Conservation (phyloP, 2,888 invertebrate genomes). For the Eudasyphora cyanicolor region DNA sequence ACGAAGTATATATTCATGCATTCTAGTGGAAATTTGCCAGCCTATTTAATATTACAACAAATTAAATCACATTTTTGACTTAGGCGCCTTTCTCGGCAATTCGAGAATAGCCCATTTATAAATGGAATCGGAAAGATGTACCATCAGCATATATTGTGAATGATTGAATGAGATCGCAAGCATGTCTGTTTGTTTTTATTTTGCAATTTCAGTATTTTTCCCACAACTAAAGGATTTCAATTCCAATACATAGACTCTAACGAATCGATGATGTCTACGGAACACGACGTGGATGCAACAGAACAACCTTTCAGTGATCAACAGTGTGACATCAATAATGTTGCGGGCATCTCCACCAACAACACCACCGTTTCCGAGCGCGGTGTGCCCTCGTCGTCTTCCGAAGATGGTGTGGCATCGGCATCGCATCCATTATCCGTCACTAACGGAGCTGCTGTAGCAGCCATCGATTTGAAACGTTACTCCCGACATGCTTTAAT, state of each 20-base stretch:
- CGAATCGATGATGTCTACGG: slow-evolving; percentile 22
- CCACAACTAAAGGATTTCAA: slow-evolving; percentile 8
- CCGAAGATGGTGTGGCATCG: not conserved
- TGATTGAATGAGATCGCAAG: slow-evolving; percentile 18
- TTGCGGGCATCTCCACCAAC: not conserved
- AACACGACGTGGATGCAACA: slow-evolving; percentile 18
- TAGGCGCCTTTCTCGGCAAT: too few relatives aligned
- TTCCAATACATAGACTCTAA: slow-evolving; percentile 14
- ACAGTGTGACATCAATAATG: slow-evolving; percentile 2
- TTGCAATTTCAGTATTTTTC: not conserved
- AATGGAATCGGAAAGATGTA: not conserved
- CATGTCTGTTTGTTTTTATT: not conserved
- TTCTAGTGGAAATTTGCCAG: too few relatives aligned
- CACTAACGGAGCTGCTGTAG: not conserved
- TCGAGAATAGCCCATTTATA: too few relatives aligned
- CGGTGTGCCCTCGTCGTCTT: not conserved
- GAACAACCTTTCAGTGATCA: slow-evolving; percentile 8
- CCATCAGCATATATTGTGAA: too few relatives aligned
- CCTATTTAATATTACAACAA: too few relatives aligned
- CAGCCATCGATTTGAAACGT: slow-evolving; percentile 72
- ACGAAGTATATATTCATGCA: too few relatives aligned
- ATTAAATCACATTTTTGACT: too few relatives aligned
- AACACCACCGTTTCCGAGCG: not conserved
- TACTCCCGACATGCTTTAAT: slow-evolving; percentile 87
- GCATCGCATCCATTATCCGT: not conserved